A percentile compares a stretch with the other conserved stretches of the same genome.
phyloP scores from a whole-genome alignment of 2,113 vertebrate genomes.

The Taxidea taxus region DNA sequence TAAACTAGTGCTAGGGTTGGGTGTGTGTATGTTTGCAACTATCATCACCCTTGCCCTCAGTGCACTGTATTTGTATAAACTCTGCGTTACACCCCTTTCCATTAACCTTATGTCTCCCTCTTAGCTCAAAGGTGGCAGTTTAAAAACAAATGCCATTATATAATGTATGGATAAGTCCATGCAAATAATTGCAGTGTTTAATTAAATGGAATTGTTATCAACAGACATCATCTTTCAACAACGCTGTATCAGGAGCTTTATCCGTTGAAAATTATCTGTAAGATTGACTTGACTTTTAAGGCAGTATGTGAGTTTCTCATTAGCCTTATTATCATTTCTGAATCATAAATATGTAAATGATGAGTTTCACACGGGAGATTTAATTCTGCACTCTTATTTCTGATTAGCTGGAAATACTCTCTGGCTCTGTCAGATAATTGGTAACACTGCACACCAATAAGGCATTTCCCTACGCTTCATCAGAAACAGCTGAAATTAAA shows the following conservation, averaged over 20 bases:
- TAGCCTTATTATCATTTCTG: slow-evolving; percentile 91
- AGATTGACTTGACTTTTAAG: slow-evolving; percentile 86
- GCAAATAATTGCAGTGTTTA: slow-evolving; percentile 78
- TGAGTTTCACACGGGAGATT: slow-evolving; percentile 87
- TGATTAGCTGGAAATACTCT: slow-evolving; percentile 90
- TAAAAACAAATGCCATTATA: slow-evolving; percentile 16
- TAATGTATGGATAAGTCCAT: neutral
- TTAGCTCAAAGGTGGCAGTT: slow-evolving; percentile 33
- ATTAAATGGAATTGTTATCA: slow-evolving; percentile 82
- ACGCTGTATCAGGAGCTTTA: slow-evolving; percentile 73
- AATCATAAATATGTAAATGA: slow-evolving; percentile 95
- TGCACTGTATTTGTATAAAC: neutral
- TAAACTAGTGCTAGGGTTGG: neutral
- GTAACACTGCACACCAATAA: slow-evolving; percentile 90
- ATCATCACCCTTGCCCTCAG: neutral
- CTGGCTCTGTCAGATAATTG: slow-evolving; percentile 90
- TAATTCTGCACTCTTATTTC: slow-evolving; percentile 89
- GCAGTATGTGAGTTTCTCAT: slow-evolving; percentile 85
- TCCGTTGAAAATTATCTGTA: slow-evolving; percentile 84
- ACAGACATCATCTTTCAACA: slow-evolving; percentile 77
- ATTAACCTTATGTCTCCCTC: slow-evolving; percentile 19
- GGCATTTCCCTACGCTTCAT: slow-evolving; percentile 87
- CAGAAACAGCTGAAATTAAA: slow-evolving; percentile 83
- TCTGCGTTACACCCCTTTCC: neutral
- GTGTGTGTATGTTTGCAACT: neutral